A percentile compares a stretch with the other conserved stretches of the same genome.
phyloP scores from a whole-genome alignment of 2,888 invertebrate species.

The Glyphotaelius pellucidus region DNA sequence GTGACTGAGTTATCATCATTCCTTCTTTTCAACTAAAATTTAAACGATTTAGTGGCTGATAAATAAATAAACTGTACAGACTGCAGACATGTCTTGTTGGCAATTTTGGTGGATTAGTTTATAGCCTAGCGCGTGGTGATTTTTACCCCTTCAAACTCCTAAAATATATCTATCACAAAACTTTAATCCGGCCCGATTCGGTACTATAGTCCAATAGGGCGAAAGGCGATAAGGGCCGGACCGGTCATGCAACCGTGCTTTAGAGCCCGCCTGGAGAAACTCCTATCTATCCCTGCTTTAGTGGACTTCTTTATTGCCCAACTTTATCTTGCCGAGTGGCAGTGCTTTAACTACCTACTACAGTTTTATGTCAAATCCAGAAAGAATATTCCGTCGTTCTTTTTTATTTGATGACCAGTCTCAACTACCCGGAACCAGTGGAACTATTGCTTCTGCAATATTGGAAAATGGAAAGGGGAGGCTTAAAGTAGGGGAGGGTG shows the following conservation, averaged over 20 bases:
- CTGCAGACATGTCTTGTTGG: too few relatives aligned
- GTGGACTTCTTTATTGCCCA: conserved; percentile 56
- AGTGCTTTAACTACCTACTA: not conserved
- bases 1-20: too few relatives aligned
- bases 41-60: too few relatives aligned
- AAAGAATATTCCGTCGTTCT: not conserved
- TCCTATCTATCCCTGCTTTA: conserved; percentile 54
- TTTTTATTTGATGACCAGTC: not conserved
- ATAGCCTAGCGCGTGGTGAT: not conserved
- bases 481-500: too few relatives aligned
- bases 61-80: too few relatives aligned
- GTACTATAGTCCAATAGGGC: not conserved
- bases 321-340: conserved; percentile 28
- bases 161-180: not conserved
- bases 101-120: too few relatives aligned
- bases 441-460: not conserved
- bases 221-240: conserved; percentile 50
- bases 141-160: not conserved
- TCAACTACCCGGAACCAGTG: not conserved
- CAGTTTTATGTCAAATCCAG: not conserved
- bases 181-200: not conserved
- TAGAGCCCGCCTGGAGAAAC: conserved; percentile 41
- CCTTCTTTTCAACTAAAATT: too few relatives aligned
- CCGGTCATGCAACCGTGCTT: conserved; percentile 55
- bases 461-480: too few relatives aligned